A percentile compares a stretch with the other conserved stretches of the same genome.
phyloP scores from a whole-genome alignment of 1,140 invertebrate genomes.

The Megathymus violae region DNA sequence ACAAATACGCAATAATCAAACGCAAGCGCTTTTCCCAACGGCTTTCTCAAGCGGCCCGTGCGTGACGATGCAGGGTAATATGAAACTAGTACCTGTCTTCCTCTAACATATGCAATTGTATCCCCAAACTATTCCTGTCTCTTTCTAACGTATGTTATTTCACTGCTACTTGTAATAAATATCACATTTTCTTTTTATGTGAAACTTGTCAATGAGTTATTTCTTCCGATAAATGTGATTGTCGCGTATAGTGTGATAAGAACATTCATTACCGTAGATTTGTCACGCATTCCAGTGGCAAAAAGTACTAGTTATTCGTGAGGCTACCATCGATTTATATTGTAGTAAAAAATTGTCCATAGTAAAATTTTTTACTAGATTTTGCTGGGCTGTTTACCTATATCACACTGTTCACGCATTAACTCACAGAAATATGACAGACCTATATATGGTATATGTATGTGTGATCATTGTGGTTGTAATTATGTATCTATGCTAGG shows the following conservation, averaged over 20 bases:
- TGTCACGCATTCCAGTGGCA: not conserved
- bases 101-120: constrained; percentile 15
- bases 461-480: no score
- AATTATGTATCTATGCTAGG: no score
- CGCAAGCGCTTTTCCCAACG: constrained; percentile 41
- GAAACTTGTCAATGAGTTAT: constrained; percentile 17
- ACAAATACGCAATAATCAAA: constrained; percentile 33
- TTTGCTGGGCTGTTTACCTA: no score
- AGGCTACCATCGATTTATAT: no score
- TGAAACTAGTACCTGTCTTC: constrained; percentile 27
- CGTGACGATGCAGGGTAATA: constrained; percentile 37
- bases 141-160: constrained; percentile 17
- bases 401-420: no score
- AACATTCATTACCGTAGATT: not conserved
- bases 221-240: not conserved
- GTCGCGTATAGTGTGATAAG: constrained; percentile 5
- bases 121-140: not conserved
- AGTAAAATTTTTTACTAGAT: no score
- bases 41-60: constrained; percentile 44
- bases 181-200: constrained; percentile 20
- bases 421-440: no score
- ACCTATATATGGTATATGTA: no score
- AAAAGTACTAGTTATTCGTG: not conserved
- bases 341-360: no score
- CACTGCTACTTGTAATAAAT: constrained; percentile 9